Percentiles rank a stretch among this genome's conserved stretches.
Evolutionary conservation across 2,113 vertebrate genomes (phyloP).

Genomic region (Arvicanthis niloticus): DNA sequence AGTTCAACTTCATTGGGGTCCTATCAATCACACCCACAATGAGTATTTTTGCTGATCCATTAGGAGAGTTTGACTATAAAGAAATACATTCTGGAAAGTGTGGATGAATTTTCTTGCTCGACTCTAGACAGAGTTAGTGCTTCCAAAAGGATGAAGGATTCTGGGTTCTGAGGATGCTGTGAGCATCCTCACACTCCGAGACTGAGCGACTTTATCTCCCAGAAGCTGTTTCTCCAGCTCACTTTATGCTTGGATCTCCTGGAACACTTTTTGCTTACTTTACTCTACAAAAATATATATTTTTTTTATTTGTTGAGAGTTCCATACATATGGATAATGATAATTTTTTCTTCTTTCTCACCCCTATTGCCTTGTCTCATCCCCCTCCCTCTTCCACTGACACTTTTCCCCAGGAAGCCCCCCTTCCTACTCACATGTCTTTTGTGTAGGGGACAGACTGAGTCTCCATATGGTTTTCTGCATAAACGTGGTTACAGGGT

Average conservation of each 20-base stretch:
- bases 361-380: background rate
- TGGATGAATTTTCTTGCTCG: background rate
- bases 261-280: background rate
- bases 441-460: background rate
- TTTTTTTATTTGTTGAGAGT: background rate
- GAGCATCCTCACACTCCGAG: background rate
- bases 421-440: background rate
- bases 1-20: background rate
- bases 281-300: background rate
- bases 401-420: background rate
- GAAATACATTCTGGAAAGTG: background rate
- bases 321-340: background rate
- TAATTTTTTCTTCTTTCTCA: background rate
- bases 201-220: background rate
- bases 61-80: background rate
- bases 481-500: background rate
- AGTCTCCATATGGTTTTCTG: background rate
- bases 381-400: background rate
- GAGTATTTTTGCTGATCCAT: background rate
- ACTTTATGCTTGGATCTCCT: background rate
- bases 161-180: background rate
- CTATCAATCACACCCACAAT: background rate
- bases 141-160: background rate
- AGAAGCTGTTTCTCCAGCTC: background rate
- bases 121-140: background rate